Evolutionary conservation across 2,797 vertebrate species (phyloP).

Genomic region (Pampus argenteus): DNA sequence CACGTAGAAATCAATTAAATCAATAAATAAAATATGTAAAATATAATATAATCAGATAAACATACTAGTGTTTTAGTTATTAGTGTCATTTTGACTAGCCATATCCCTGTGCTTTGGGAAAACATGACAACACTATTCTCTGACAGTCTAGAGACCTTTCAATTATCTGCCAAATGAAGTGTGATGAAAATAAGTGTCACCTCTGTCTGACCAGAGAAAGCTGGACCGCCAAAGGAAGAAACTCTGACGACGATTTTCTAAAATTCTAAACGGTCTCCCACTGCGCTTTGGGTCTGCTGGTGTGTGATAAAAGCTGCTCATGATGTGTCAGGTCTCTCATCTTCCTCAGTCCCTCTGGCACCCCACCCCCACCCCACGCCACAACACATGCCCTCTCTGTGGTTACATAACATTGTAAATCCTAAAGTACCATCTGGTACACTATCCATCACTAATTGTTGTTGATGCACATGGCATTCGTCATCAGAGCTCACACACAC

Average conservation of each 20-base stretch:
- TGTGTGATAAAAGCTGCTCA: constrained; percentile 52
- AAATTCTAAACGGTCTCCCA: constrained; percentile 14
- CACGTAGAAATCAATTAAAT: neutral
- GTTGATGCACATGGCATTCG: constrained; percentile 41
- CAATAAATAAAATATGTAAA: too few species aligned
- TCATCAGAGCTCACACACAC: constrained; percentile 36
- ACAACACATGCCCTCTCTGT: neutral
- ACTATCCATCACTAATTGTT: constrained; percentile 68
- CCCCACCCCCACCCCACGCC: neutral
- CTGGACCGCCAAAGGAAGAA: neutral
- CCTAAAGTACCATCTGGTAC: constrained; percentile 66
- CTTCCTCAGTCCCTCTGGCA: constrained; percentile 15
- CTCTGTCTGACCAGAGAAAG: neutral
- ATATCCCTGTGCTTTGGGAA: neutral
- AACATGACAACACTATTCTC: neutral
- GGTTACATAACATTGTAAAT: constrained; percentile 67
- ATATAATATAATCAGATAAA: neutral
- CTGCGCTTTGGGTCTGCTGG: constrained; percentile 30
- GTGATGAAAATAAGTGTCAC: neutral
- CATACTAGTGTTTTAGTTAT: too few species aligned
- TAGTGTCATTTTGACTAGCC: too few species aligned
- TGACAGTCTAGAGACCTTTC: neutral
- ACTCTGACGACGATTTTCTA: constrained; percentile 16
- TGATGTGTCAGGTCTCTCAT: constrained; percentile 48
- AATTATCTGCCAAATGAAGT: neutral